Conservation (phyloP, 2,888 invertebrate species). For the Lucinisca nassula region DNA sequence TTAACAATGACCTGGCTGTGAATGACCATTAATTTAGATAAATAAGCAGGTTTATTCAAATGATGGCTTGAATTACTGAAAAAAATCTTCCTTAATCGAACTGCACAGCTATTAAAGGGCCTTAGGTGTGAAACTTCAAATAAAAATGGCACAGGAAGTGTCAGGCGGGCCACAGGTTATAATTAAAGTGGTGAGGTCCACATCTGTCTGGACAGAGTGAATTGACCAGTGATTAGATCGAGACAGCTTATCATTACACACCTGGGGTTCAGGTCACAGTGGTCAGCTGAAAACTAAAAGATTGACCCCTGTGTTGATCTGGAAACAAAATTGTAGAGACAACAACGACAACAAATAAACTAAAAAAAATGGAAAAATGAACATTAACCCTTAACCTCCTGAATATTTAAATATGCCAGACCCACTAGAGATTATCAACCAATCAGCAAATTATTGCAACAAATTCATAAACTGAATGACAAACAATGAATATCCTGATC, state of each 20-base stretch:
- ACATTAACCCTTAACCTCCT: too few species aligned
- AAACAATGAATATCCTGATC: too few species aligned
- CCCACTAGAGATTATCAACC: too few species aligned
- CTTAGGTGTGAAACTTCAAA: slow-evolving; percentile 4
- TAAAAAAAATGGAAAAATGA: too few species aligned
- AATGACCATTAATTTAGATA: background rate
- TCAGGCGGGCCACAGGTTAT: background rate
- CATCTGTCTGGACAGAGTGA: background rate
- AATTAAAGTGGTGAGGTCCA: background rate
- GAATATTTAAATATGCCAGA: too few species aligned
- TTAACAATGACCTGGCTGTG: background rate
- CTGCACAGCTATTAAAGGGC: background rate
- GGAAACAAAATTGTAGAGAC: too few species aligned
- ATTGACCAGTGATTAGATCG: background rate
- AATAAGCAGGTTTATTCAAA: background rate
- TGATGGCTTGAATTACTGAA: background rate
- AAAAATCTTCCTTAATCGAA: background rate
- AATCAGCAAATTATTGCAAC: too few species aligned
- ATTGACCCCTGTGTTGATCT: background rate
- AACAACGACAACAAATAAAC: too few species aligned
- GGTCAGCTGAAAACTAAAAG: background rate
- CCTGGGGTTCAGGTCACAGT: background rate
- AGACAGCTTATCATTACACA: slow-evolving; percentile 1
- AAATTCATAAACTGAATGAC: too few species aligned
- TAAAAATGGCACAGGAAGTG: slow-evolving; percentile 2